These are phyloP conservation scores for Drosophila lini DNA, from an alignment of 1,140 invertebrate species.

Conservation along the genomic window DNA sequence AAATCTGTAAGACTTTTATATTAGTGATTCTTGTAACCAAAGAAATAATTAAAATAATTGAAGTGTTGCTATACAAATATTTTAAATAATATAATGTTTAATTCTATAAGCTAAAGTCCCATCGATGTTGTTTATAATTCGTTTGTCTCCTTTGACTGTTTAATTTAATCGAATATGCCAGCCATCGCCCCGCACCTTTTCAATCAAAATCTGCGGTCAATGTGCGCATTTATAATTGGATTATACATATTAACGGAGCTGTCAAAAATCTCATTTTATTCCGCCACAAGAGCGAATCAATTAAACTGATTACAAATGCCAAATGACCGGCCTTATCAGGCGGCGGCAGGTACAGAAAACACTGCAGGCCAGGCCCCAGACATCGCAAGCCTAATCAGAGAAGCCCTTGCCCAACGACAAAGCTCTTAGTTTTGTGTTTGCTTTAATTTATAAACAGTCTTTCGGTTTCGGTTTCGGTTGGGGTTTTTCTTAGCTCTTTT, in stretches of 20 bases:
- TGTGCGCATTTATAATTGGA: conserved; percentile 40
- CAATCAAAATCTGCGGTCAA: conserved; percentile 39
- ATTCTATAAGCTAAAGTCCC: background rate
- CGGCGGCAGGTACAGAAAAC: background rate
- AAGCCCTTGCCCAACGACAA: conserved; percentile 32
- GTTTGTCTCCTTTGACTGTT: background rate
- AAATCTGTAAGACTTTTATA: background rate
- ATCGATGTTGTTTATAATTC: background rate
- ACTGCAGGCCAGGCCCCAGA: background rate
- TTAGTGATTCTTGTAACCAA: background rate
- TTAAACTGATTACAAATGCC: conserved; percentile 41
- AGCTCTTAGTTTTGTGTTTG: conserved; percentile 25
- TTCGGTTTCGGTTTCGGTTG: conserved; percentile 25
- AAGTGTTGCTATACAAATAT: background rate
- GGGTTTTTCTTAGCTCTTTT: conserved; percentile 24
- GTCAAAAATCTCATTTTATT: conserved; percentile 48
- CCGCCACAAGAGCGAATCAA: conserved; percentile 21
- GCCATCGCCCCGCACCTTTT: conserved; percentile 19
- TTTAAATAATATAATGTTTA: too few relatives aligned
- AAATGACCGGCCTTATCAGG: conserved; percentile 22
- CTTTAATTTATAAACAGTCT: conserved; percentile 46
- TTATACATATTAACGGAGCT: conserved; percentile 45
- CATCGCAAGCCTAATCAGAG: conserved; percentile 16
- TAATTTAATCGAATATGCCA: conserved; percentile 18
- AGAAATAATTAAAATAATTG: background rate